phyloP scores from a whole-genome alignment of 2,113 vertebrate species.

The Epinephelus cyanopodus region DNA sequence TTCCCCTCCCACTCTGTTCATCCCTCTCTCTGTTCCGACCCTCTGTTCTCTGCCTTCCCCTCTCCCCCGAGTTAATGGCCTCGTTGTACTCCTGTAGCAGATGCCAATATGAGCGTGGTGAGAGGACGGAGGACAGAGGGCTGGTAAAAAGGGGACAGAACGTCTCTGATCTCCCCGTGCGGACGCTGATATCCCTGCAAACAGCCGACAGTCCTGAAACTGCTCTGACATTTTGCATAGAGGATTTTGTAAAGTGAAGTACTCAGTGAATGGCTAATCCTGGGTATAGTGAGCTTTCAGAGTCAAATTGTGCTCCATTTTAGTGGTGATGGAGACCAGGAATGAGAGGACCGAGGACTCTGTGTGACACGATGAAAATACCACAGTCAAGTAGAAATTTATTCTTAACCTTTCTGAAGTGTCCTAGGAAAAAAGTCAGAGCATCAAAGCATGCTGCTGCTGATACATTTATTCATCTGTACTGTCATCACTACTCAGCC shows the following conservation, averaged over 20 bases:
- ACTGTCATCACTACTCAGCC: conserved; percentile 17
- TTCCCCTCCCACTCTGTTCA: neutral
- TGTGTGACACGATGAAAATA: conserved; percentile 13
- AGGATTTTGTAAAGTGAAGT: conserved; percentile 36
- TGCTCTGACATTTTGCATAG: conserved; percentile 44
- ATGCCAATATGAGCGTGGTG: conserved; percentile 44
- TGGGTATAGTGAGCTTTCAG: neutral
- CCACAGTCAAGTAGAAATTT: conserved; percentile 8
- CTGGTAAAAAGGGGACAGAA: conserved; percentile 24
- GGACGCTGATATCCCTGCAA: conserved; percentile 23
- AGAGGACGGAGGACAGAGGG: conserved; percentile 22
- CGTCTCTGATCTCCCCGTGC: conserved; percentile 33
- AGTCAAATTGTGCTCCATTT: conserved; percentile 41
- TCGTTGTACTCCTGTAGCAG: conserved; percentile 50
- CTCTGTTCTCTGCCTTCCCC: conserved; percentile 22
- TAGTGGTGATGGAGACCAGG: conserved; percentile 8
- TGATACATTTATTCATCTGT: conserved; percentile 22
- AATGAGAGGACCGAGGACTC: conserved; percentile 6
- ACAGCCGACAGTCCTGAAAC: conserved; percentile 8
- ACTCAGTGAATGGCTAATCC: conserved; percentile 32
- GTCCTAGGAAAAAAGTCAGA: conserved; percentile 44
- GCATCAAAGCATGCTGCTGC: conserved; percentile 27
- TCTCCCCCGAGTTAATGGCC: conserved; percentile 50
- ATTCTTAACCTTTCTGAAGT: conserved; percentile 42
- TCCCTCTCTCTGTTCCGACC: conserved; percentile 30